Conservation (phyloP, 2,888 invertebrate species). For the Prosopocoilus inquinatus region DNA sequence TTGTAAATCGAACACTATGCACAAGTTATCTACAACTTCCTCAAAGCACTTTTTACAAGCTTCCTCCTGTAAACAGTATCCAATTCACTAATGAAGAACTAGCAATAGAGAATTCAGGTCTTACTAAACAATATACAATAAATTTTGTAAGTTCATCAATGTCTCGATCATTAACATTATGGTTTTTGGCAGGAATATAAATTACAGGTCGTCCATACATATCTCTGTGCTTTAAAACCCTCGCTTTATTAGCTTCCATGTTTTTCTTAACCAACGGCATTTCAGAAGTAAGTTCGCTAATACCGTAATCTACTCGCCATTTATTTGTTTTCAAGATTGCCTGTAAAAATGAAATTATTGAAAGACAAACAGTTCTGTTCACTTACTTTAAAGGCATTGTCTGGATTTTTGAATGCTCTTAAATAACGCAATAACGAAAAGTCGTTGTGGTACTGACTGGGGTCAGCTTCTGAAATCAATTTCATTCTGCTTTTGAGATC, state of each 20-base stretch:
- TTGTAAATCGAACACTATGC: slow-evolving; percentile 76
- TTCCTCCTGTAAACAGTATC: slow-evolving; percentile 60
- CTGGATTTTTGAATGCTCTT: slow-evolving; percentile 71
- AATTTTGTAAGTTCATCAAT: slow-evolving; percentile 77
- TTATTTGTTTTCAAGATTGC: slow-evolving; percentile 77
- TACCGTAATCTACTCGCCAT: slow-evolving; percentile 74
- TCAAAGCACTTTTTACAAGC: slow-evolving; percentile 76
- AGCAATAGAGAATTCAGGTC: slow-evolving; percentile 29
- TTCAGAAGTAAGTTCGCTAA: slow-evolving; percentile 58
- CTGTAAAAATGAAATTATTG: slow-evolving; percentile 47
- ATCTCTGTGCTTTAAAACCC: slow-evolving; percentile 70
- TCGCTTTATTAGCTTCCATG: slow-evolving; percentile 60
- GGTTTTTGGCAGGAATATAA: slow-evolving; percentile 77
- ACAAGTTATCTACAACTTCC: slow-evolving; percentile 74
- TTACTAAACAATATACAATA: slow-evolving; percentile 72
- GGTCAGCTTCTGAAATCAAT: slow-evolving; percentile 70
- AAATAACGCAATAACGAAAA: slow-evolving; percentile 70
- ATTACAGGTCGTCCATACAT: slow-evolving; percentile 72
- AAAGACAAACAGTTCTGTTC: slow-evolving; percentile 2
- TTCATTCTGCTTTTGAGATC: slow-evolving; percentile 70
- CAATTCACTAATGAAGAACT: not conserved
- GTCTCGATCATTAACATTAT: slow-evolving; percentile 68
- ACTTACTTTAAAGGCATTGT: slow-evolving; percentile 70
- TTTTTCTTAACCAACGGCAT: slow-evolving; percentile 58
- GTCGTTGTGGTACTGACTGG: slow-evolving; percentile 72